Evolutionary conservation across 2,113 vertebrate species (phyloP).

Genomic region (Piliocolobus tephrosceles): DNA sequence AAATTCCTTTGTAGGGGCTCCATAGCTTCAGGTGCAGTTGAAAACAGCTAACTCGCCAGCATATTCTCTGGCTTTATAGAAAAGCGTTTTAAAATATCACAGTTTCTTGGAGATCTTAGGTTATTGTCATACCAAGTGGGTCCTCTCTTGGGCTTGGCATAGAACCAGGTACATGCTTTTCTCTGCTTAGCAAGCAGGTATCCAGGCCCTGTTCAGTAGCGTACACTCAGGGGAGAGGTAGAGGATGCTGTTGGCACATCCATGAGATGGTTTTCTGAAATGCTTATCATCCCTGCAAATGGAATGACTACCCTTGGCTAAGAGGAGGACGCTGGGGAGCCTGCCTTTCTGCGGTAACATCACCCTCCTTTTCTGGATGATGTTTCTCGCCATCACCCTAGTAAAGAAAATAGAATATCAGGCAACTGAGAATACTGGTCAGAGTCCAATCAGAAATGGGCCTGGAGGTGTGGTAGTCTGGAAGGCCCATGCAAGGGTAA

Average conservation of each 20-base stretch:
- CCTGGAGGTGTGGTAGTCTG: not conserved
- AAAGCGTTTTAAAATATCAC: conserved; percentile 31
- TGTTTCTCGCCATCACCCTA: not conserved
- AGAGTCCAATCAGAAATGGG: not conserved
- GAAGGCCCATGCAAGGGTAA: rapidly evolving
- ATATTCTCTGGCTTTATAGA: conserved; percentile 42
- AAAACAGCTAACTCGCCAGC: not conserved
- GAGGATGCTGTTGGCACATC: not conserved
- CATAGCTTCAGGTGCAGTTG: conserved; percentile 27
- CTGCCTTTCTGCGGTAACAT: not conserved
- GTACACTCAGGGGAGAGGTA: not conserved
- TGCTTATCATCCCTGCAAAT: not conserved
- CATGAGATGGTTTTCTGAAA: not conserved
- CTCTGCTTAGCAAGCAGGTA: conserved; percentile 56
- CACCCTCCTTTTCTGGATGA: not conserved
- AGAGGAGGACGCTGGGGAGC: not conserved
- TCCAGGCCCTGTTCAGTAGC: not conserved
- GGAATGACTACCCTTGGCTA: not conserved
- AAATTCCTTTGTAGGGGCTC: not conserved
- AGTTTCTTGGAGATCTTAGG: conserved; percentile 59
- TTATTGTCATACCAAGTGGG: conserved; percentile 49
- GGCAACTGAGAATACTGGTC: not conserved
- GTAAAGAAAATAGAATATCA: not conserved
- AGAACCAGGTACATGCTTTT: not conserved
- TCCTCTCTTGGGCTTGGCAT: conserved; percentile 28